Evolutionary conservation across 2,113 vertebrate species (phyloP).

Genomic region (Seriola quinqueradiata): DNA sequence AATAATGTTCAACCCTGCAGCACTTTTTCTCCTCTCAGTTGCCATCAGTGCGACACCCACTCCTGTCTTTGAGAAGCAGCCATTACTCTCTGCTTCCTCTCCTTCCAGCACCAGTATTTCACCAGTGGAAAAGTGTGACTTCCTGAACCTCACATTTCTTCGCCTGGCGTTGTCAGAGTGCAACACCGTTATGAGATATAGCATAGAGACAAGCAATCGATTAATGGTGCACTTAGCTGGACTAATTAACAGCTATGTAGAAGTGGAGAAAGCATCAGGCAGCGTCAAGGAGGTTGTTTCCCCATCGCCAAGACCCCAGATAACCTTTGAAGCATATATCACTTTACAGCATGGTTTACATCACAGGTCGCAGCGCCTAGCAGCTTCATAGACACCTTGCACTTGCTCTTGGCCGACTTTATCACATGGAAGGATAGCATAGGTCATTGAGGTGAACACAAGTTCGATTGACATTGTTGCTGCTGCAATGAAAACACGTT

Average conservation of each 20-base stretch:
- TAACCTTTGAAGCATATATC: conserved; percentile 69
- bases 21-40: conserved; percentile 17
- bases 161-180: conserved; percentile 56
- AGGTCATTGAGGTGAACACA: conserved; percentile 27
- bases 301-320: conserved; percentile 59
- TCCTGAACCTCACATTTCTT: conserved; percentile 78
- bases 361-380: conserved; percentile 30
- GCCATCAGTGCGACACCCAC: conserved; percentile 19
- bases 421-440: background rate
- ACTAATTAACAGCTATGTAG: conserved; percentile 84
- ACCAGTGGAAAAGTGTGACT: conserved; percentile 66
- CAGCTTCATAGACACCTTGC: conserved; percentile 17
- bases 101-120: conserved; percentile 45
- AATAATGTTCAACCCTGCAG: conserved; percentile 17
- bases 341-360: conserved; percentile 63
- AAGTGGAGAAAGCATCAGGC: conserved; percentile 71
- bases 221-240: conserved; percentile 85
- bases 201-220: conserved; percentile 82
- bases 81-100: conserved; percentile 36
- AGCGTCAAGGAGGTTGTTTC: conserved; percentile 65
- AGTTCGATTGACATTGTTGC: conserved; percentile 15
- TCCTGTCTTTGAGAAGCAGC: conserved; percentile 34
- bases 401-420: conserved; percentile 25
- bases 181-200: conserved; percentile 81
- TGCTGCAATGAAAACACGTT: conserved; percentile 9